Evolutionary conservation across 23 tunicate genomes (phyloP).

Genomic region (Aplidium turbinatum): DNA sequence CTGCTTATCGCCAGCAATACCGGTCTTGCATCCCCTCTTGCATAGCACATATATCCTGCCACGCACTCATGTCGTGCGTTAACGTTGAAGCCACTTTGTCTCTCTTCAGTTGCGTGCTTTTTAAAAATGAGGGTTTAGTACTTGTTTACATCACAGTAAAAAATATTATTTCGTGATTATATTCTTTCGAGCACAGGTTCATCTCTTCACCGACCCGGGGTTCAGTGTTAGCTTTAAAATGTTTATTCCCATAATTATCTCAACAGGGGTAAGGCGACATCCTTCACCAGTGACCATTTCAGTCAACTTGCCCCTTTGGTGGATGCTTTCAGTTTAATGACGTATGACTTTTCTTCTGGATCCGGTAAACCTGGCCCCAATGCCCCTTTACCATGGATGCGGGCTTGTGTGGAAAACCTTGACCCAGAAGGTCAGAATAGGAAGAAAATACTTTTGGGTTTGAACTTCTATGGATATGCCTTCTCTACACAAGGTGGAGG

Average conservation of each 20-base stretch:
- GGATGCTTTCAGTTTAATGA: constrained; percentile 94
- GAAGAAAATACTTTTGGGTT: constrained; percentile 75
- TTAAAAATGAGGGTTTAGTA: too few species aligned
- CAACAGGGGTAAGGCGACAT: constrained; percentile 39
- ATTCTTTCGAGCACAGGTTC: too few species aligned
- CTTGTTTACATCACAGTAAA: too few species aligned
- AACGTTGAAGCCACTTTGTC: too few species aligned
- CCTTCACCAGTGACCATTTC: constrained; percentile 55
- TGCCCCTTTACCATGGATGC: constrained; percentile 90
- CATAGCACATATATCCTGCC: too few species aligned
- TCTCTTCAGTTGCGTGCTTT: too few species aligned
- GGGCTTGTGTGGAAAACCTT: constrained; percentile 58
- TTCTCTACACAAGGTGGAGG: constrained; percentile 48
- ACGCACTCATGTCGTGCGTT: too few species aligned
- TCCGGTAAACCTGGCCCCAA: constrained; percentile 74
- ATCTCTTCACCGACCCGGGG: too few species aligned
- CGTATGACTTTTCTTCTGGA: constrained; percentile 72
- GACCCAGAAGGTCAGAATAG: constrained; percentile 65
- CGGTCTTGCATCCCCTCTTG: too few species aligned
- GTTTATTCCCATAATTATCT: neutral
- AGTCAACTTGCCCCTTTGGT: constrained; percentile 63
- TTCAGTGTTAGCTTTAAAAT: neutral
- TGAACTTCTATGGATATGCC: constrained; percentile 90
- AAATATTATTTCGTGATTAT: too few species aligned
- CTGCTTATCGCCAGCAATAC: too few species aligned